phyloP scores from a whole-genome alignment of 2,888 invertebrate genomes.

The Acleris literana region DNA sequence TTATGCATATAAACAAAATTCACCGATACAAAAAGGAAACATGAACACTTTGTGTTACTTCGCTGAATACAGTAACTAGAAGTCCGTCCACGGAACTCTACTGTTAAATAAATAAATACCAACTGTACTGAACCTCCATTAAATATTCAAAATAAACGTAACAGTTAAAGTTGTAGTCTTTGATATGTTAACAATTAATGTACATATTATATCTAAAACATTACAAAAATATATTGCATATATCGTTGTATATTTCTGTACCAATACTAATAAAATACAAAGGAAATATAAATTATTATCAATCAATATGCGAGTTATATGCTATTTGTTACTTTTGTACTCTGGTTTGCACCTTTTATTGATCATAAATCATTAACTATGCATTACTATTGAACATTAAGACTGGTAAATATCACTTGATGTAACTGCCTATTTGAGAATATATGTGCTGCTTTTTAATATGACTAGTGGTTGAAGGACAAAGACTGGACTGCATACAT shows the following conservation, averaged over 20 bases:
- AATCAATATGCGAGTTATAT: conserved; percentile 40
- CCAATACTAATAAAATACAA: conserved; percentile 59
- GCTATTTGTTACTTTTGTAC: conserved; percentile 60
- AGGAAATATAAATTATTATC: conserved; percentile 45
- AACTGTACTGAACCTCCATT: conserved; percentile 54
- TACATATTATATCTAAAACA: conserved; percentile 61
- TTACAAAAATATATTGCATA: conserved; percentile 76
- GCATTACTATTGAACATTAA: conserved; percentile 32
- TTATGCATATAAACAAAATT: conserved; percentile 63
- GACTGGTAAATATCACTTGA: conserved; percentile 57
- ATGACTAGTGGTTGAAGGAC: conserved; percentile 70
- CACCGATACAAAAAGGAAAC: conserved; percentile 51
- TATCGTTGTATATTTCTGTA: conserved; percentile 73
- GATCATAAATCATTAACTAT: conserved; percentile 40
- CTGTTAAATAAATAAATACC: conserved; percentile 56
- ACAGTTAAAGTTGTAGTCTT: conserved; percentile 57
- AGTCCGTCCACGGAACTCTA: conserved; percentile 44
- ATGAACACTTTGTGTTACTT: conserved; percentile 75
- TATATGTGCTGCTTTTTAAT: conserved; percentile 66
- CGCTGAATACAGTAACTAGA: not conserved
- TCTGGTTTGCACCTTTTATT: conserved; percentile 57
- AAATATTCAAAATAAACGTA: conserved; percentile 53
- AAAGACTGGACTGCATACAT: conserved; percentile 46
- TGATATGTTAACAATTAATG: conserved; percentile 65
- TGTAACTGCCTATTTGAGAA: conserved; percentile 63